These are phyloP conservation scores for Capitulum mitella DNA, from an alignment of 2,888 invertebrate genomes.

Conservation along the genomic window DNA sequence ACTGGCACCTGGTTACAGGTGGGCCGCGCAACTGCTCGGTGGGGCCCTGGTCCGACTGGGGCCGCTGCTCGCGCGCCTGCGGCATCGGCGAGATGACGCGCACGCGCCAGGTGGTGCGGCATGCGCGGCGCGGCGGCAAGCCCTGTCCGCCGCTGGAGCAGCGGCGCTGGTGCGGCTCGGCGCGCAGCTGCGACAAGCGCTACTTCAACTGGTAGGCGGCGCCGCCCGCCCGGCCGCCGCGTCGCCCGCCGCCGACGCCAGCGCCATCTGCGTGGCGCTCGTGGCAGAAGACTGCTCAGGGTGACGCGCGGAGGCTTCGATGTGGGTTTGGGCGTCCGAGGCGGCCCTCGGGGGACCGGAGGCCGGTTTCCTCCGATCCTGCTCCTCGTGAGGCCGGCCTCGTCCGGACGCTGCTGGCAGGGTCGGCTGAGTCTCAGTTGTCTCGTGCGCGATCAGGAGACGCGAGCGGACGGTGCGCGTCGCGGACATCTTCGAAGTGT, in stretches of 20 bases:
- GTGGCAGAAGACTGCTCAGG: neutral
- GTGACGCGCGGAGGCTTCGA: neutral
- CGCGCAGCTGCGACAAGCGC: constrained; percentile 55
- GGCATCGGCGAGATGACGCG: constrained; percentile 74
- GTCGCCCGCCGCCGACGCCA: neutral
- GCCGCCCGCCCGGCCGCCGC: neutral
- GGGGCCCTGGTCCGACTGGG: constrained; percentile 79
- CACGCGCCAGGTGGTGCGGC: constrained; percentile 65
- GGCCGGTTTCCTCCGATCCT: too few relatives aligned
- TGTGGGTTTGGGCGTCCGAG: too few relatives aligned
- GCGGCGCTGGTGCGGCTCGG: constrained; percentile 81
- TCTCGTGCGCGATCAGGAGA: too few relatives aligned
- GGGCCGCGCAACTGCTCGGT: constrained; percentile 73
- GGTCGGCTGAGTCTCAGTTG: too few relatives aligned
- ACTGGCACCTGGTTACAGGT: constrained; percentile 43
- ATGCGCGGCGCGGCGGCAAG: constrained; percentile 68
- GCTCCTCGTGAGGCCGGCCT: too few relatives aligned
- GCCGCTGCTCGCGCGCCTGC: constrained; percentile 76
- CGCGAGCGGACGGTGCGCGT: too few relatives aligned
- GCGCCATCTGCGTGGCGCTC: neutral
- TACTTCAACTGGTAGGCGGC: constrained; percentile 55
- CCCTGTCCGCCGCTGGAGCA: constrained; percentile 76
- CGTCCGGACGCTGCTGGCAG: too few relatives aligned
- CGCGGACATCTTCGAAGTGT: too few relatives aligned
- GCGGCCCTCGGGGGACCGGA: too few relatives aligned